Evolutionary conservation across 2,888 invertebrate species (phyloP).

Genomic region (Mesoligia furuncula): DNA sequence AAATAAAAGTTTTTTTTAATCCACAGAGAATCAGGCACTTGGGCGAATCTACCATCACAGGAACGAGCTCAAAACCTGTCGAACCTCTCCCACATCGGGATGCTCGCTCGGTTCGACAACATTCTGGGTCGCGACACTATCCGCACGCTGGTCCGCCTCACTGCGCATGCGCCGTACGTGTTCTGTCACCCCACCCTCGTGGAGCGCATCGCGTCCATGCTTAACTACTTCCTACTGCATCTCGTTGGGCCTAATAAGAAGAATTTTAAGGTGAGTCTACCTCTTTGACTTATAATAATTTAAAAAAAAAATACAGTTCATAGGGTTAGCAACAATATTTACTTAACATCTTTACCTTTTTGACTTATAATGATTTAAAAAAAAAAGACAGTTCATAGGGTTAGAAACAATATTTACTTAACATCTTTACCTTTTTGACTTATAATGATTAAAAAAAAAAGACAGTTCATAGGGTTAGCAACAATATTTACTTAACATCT

Average conservation of each 20-base stretch:
- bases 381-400: too few species aligned
- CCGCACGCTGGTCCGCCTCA: constrained; percentile 94
- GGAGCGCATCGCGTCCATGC: constrained; percentile 97
- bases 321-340: not conserved
- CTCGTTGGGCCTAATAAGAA: constrained; percentile 97
- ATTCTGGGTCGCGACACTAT: constrained; percentile 97
- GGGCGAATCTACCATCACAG: constrained; percentile 92
- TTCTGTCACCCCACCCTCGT: constrained; percentile 98
- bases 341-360: too few species aligned
- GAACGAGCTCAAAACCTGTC: constrained; percentile 94
- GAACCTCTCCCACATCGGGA: constrained; percentile 94
- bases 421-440: too few species aligned
- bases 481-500: too few species aligned
- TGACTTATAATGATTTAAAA: too few species aligned
- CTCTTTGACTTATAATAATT: not conserved
- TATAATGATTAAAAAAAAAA: too few species aligned
- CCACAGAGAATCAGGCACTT: constrained; percentile 93
- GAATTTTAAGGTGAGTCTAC: constrained; percentile 93
- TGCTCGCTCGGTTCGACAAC: constrained; percentile 97
- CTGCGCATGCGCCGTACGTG: constrained; percentile 93
- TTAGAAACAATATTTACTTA: too few species aligned
- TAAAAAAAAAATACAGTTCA: not conserved
- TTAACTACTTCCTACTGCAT: constrained; percentile 97
- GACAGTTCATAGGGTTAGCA: too few species aligned
- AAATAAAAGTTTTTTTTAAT: not conserved